Evolutionary conservation across 1,140 invertebrate species (phyloP).

Genomic region (Heterodera schachtii): DNA sequence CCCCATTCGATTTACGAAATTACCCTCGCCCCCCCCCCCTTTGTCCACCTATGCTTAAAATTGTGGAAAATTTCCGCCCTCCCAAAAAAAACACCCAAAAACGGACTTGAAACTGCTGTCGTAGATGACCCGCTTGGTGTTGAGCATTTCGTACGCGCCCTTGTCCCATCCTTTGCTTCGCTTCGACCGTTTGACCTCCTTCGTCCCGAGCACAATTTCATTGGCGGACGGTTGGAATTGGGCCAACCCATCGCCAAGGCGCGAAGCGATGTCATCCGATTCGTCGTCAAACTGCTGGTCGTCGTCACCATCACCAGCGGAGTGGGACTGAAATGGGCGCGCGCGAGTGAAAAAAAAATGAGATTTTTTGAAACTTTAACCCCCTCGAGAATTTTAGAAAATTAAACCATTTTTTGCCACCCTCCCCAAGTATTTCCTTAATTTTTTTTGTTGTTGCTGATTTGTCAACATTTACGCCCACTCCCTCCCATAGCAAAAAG

Average conservation of each 20-base stretch:
- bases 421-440: too few relatives aligned
- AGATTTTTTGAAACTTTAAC: not conserved
- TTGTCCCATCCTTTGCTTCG: conserved; percentile 12
- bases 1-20: too few relatives aligned
- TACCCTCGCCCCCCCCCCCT: too few relatives aligned
- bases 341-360: not conserved
- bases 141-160: conserved; percentile 11
- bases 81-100: too few relatives aligned
- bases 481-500: too few relatives aligned
- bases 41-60: too few relatives aligned
- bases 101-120: conserved; percentile 25
- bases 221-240: conserved; percentile 45
- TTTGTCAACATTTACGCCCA: too few relatives aligned
- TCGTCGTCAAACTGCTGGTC: conserved; percentile 23
- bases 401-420: too few relatives aligned
- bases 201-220: conserved; percentile 36
- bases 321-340: too few relatives aligned
- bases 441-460: too few relatives aligned
- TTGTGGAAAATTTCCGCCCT: not conserved
- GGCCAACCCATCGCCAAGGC: conserved; percentile 44
- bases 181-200: not conserved
- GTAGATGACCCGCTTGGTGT: conserved; percentile 19
- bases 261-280: conserved; percentile 1
- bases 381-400: too few relatives aligned
- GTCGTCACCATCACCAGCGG: too few relatives aligned